Conservation (phyloP, 2,888 invertebrate species). For the Brachynemurus nebulosus region DNA sequence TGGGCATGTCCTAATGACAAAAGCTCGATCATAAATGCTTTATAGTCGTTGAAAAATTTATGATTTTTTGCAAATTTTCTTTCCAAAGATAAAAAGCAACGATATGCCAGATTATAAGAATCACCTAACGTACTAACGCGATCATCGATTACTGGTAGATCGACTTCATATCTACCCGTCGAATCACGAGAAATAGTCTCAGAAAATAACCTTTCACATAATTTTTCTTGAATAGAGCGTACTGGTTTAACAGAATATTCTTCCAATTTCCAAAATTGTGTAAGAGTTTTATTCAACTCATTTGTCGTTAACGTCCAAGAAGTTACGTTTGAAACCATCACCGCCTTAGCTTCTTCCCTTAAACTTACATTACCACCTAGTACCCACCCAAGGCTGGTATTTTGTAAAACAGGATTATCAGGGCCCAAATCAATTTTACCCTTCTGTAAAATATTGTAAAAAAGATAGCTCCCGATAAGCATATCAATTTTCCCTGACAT, state of each 20-base stretch:
- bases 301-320: no score
- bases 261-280: neutral
- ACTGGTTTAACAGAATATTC: neutral
- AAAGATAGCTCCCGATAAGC: neutral
- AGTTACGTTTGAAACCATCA: no score
- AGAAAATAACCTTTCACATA: neutral
- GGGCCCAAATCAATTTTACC: no score
- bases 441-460: no score
- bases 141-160: constrained; percentile 1
- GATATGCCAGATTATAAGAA: constrained; percentile 7
- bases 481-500: neutral
- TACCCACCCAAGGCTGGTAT: neutral
- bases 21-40: constrained; percentile 15
- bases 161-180: neutral
- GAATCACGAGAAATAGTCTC: neutral
- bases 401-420: neutral
- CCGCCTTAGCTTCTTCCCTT: no score
- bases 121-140: constrained; percentile 13
- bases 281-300: neutral
- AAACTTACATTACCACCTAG: neutral
- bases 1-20: constrained; percentile 13
- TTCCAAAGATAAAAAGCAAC: neutral
- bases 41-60: constrained; percentile 11
- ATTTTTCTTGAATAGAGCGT: neutral
- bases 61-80: neutral